Evolutionary conservation across 2,113 vertebrate species (phyloP).

Genomic region (Deroptyus accipitrinus): DNA sequence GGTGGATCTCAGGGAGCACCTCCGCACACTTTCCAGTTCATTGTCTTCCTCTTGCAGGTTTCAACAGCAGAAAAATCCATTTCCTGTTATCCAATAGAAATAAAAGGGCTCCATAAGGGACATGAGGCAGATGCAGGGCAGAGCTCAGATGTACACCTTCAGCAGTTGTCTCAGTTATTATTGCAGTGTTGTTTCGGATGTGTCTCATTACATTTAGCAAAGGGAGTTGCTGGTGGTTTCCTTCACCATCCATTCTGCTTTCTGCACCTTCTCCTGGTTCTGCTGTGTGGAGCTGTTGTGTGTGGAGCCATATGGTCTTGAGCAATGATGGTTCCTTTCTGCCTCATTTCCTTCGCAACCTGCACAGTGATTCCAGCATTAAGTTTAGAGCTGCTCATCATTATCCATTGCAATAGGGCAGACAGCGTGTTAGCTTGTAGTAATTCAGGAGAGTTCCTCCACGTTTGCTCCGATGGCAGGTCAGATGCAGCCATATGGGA

Average conservation of each 20-base stretch:
- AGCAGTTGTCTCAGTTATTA: too few species aligned
- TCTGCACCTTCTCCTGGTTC: background rate
- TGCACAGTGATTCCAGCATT: background rate
- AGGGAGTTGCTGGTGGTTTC: background rate
- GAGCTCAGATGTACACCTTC: rapidly evolving
- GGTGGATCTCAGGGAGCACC: background rate
- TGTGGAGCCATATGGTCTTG: background rate
- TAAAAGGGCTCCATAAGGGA: rapidly evolving
- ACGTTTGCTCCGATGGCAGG: background rate
- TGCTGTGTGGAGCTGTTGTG: rapidly evolving
- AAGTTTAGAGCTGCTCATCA: background rate
- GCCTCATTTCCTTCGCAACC: background rate
- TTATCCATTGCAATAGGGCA: background rate
- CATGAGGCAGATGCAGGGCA: background rate
- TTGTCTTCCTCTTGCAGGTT: background rate
- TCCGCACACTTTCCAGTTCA: background rate
- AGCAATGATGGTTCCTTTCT: background rate
- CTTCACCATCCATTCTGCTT: background rate
- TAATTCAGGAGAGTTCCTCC: background rate
- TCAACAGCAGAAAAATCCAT: background rate
- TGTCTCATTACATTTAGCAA: rapidly evolving
- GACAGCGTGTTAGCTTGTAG: background rate
- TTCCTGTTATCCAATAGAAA: background rate
- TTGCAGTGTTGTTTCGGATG: rapidly evolving
- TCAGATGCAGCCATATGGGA: background rate